Evolutionary conservation across 2,888 invertebrate genomes (phyloP).

Genomic region (Ceriagrion tenellum): DNA sequence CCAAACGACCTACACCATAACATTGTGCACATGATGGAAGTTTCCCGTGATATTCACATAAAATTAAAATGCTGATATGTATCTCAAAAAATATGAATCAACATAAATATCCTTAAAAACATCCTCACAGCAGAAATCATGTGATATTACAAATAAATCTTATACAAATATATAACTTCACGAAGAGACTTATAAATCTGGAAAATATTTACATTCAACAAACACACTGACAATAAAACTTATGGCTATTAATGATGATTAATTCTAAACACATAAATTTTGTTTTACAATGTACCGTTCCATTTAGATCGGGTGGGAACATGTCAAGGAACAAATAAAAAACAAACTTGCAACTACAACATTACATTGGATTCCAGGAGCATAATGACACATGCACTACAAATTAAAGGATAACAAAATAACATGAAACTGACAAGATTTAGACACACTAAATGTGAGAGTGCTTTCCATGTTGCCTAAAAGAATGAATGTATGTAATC

Average conservation of each 20-base stretch:
- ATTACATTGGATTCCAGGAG: constrained; percentile 57
- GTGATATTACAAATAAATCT: background rate
- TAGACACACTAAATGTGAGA: constrained; percentile 48
- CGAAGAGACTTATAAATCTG: background rate
- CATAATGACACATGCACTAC: constrained; percentile 52
- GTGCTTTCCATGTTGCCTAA: constrained; percentile 43
- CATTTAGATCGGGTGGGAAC: constrained; percentile 21
- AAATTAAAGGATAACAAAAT: constrained; percentile 60
- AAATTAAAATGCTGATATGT: background rate
- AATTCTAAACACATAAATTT: constrained; percentile 19
- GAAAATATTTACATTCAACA: constrained; percentile 48
- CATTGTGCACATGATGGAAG: background rate
- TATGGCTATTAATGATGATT: constrained; percentile 8
- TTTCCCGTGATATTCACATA: background rate
- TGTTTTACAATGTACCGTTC: constrained; percentile 47
- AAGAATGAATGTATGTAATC: background rate
- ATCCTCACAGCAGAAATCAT: background rate
- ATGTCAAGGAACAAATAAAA: constrained; percentile 52
- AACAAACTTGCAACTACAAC: constrained; percentile 60
- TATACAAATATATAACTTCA: constrained; percentile 13
- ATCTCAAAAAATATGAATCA: background rate
- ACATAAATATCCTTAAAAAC: background rate
- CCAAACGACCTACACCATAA: background rate
- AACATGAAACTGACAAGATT: constrained; percentile 33
- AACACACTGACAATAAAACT: constrained; percentile 37